Conservation (phyloP, 2,113 vertebrate genomes). For the Dinomys branickii region DNA sequence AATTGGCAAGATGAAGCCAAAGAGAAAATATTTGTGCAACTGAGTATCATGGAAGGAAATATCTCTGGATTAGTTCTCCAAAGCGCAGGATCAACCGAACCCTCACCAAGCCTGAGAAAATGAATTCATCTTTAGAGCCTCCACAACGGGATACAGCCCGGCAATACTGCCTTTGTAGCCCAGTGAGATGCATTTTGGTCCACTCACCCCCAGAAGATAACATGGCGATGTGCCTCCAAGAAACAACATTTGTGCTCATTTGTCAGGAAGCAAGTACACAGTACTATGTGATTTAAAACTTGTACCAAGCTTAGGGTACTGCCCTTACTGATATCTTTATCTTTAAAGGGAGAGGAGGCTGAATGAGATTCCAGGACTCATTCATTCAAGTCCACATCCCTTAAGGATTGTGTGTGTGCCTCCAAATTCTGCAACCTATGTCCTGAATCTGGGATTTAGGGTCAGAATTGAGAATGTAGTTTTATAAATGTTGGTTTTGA, state of each 20-base stretch:
- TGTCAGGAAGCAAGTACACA: not conserved
- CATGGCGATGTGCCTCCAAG: not conserved
- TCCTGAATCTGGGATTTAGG: not conserved
- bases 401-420: accelerated
- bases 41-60: too few relatives aligned
- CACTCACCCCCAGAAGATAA: not conserved
- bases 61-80: not conserved
- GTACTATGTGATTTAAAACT: not conserved
- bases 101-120: not conserved
- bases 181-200: not conserved
- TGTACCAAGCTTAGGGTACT: too few relatives aligned
- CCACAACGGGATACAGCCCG: not conserved
- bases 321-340: not conserved
- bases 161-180: not conserved
- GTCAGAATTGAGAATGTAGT: not conserved
- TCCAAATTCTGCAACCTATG: not conserved
- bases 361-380: not conserved
- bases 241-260: too few relatives aligned
- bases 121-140: not conserved
- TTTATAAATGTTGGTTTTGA: not conserved
- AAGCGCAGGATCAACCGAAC: not conserved
- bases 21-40: not conserved
- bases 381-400: not conserved
- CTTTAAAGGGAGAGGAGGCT: not conserved
- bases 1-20: not conserved